phyloP scores from a whole-genome alignment of 1,140 invertebrate species.

The Probaryconus sp. region DNA sequence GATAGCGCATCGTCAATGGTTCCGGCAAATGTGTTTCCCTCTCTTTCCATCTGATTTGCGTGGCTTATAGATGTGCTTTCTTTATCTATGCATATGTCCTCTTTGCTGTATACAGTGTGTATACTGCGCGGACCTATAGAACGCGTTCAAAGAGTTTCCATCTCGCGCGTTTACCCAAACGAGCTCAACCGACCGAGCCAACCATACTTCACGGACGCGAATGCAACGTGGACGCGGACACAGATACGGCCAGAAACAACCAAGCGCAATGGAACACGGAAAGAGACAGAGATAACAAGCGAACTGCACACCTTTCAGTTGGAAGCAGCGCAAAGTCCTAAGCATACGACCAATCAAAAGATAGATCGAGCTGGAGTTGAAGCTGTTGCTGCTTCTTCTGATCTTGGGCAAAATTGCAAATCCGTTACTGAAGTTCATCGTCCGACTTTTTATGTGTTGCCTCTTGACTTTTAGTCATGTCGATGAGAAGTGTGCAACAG shows the following conservation, averaged over 20 bases:
- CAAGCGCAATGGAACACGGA: slow-evolving; percentile 23
- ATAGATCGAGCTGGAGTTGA: not conserved
- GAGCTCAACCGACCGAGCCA: slow-evolving; percentile 15
- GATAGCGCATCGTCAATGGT: slow-evolving; percentile 34
- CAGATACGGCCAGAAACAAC: slow-evolving; percentile 6
- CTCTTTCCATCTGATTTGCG: too few relatives aligned
- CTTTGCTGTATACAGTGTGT: too few relatives aligned
- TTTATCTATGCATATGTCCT: too few relatives aligned
- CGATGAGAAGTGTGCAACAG: too few relatives aligned
- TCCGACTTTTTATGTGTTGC: slow-evolving; percentile 40
- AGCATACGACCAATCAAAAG: slow-evolving; percentile 28
- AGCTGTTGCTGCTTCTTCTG: too few relatives aligned
- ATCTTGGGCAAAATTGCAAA: slow-evolving; percentile 43
- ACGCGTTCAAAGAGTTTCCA: too few relatives aligned
- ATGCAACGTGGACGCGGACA: slow-evolving; percentile 22
- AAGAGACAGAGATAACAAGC: slow-evolving; percentile 12
- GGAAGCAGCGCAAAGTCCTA: slow-evolving; percentile 23
- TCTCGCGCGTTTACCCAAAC: not conserved
- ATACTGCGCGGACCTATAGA: too few relatives aligned
- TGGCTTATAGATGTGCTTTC: too few relatives aligned
- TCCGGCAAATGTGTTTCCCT: too few relatives aligned
- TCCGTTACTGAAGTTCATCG: slow-evolving; percentile 47
- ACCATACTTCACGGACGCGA: slow-evolving; percentile 22
- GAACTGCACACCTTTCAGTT: slow-evolving; percentile 25
- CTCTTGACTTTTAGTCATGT: too few relatives aligned